These are phyloP conservation scores for Meloe dianella DNA, from an alignment of 2,888 invertebrate genomes.

Conservation along the genomic window DNA sequence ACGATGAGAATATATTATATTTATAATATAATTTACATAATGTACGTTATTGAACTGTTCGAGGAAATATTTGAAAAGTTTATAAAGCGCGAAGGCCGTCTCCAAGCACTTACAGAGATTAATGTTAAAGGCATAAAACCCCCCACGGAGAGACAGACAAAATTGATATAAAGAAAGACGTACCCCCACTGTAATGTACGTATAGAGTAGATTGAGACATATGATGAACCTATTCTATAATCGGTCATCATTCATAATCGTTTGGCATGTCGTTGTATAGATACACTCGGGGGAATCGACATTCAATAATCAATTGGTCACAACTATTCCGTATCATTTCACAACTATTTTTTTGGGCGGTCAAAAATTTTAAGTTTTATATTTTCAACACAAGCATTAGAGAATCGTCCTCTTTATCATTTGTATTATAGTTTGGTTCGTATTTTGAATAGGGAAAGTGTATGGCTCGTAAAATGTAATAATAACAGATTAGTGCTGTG, in stretches of 20 bases:
- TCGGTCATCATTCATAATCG: slow-evolving; percentile 55
- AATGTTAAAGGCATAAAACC: slow-evolving; percentile 52
- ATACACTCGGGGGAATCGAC: slow-evolving; percentile 43
- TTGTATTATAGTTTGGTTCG: background rate
- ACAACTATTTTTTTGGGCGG: too few species aligned
- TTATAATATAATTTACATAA: slow-evolving; percentile 55
- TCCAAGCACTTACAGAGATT: slow-evolving; percentile 54
- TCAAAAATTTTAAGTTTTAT: slow-evolving; percentile 17
- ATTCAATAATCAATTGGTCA: slow-evolving; percentile 41
- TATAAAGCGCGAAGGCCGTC: slow-evolving; percentile 50
- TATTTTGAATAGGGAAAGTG: background rate
- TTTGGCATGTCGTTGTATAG: slow-evolving; percentile 43
- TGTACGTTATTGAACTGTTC: slow-evolving; percentile 51
- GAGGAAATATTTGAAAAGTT: slow-evolving; percentile 49
- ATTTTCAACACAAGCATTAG: background rate
- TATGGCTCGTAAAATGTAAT: background rate
- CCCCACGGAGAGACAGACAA: slow-evolving; percentile 51
- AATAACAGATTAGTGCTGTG: background rate
- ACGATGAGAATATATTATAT: slow-evolving; percentile 37
- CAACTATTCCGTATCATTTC: background rate
- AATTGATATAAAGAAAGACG: slow-evolving; percentile 57
- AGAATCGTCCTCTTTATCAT: background rate
- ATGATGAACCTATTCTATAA: slow-evolving; percentile 48
- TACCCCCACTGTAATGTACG: slow-evolving; percentile 14
- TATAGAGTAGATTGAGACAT: slow-evolving; percentile 55